A percentile compares a stretch with the other conserved stretches of the same genome.
Evolutionary conservation across 1,140 invertebrate genomes (phyloP).

Genomic region (Sarcophaga peregrina): DNA sequence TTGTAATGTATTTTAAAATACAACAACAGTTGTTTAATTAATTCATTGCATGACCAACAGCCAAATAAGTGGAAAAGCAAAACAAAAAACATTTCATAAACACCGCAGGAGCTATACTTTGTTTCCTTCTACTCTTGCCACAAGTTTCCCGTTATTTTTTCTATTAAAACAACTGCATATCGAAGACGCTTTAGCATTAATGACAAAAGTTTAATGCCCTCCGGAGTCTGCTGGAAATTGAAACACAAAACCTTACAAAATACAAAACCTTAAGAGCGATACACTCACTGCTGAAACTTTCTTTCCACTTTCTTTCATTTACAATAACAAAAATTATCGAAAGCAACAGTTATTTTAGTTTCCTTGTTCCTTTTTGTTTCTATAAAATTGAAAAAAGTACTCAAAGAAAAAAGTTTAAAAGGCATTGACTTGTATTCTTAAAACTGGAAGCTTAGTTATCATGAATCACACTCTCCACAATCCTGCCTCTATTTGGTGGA

Average conservation of each 20-base stretch:
- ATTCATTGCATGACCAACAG: constrained; percentile 33
- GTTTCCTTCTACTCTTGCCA: not conserved
- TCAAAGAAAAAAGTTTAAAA: no score
- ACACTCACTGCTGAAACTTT: not conserved
- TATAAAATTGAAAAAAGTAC: no score
- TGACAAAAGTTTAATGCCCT: constrained; percentile 37
- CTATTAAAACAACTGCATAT: not conserved
- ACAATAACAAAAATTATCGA: not conserved
- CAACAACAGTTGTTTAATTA: constrained; percentile 19
- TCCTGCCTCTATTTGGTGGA: not conserved
- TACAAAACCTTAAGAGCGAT: not conserved
- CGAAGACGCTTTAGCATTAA: not conserved
- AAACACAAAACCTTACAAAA: not conserved
- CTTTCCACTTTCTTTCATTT: not conserved
- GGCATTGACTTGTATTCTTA: no score
- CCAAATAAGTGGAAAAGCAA: not conserved
- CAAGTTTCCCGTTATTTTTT: not conserved
- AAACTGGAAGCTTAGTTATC: no score
- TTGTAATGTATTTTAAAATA: no score
- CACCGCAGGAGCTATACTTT: not conserved
- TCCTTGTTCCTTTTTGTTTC: not conserved
- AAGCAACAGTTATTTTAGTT: constrained; percentile 18
- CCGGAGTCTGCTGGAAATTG: not conserved
- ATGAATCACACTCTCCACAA: no score
- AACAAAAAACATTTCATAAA: not conserved